Evolutionary conservation across 2,113 vertebrate genomes (phyloP).

Genomic region (Mastomys coucha): DNA sequence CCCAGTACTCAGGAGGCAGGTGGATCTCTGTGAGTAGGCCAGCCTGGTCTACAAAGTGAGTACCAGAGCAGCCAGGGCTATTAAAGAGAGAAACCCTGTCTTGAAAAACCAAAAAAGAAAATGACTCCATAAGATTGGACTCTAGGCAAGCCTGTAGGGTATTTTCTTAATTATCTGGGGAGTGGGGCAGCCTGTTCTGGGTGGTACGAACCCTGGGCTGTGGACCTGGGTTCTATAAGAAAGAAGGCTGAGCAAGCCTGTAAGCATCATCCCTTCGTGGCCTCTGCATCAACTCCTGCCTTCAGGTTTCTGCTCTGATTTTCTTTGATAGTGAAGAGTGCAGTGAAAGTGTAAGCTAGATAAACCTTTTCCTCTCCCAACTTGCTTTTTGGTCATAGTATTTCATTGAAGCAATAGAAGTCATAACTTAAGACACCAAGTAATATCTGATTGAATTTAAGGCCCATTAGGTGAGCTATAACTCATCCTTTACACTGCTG

Average conservation of each 20-base stretch:
- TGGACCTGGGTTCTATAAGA: background rate
- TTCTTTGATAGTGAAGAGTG: background rate
- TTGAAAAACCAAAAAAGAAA: background rate
- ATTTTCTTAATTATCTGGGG: background rate
- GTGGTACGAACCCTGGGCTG: background rate
- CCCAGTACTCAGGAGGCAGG: too few relatives aligned
- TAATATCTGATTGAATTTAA: background rate
- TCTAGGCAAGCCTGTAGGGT: background rate
- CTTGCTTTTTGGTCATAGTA: background rate
- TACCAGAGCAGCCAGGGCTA: too few relatives aligned
- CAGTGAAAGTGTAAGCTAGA: background rate
- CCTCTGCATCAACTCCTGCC: background rate
- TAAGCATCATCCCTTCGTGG: background rate
- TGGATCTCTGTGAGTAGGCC: too few relatives aligned
- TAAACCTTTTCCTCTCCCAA: background rate
- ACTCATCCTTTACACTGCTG: background rate
- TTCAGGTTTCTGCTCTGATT: background rate
- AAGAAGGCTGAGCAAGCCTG: background rate
- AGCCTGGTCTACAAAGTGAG: too few relatives aligned
- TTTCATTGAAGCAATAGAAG: background rate
- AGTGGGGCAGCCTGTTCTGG: background rate
- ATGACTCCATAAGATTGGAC: background rate
- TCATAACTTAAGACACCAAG: background rate
- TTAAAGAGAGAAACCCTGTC: too few relatives aligned
- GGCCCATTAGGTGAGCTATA: background rate